Base-by-base conservation (phyloP, 1,140 invertebrate species). In the Bursaphelenchus mucronatus region DNA sequence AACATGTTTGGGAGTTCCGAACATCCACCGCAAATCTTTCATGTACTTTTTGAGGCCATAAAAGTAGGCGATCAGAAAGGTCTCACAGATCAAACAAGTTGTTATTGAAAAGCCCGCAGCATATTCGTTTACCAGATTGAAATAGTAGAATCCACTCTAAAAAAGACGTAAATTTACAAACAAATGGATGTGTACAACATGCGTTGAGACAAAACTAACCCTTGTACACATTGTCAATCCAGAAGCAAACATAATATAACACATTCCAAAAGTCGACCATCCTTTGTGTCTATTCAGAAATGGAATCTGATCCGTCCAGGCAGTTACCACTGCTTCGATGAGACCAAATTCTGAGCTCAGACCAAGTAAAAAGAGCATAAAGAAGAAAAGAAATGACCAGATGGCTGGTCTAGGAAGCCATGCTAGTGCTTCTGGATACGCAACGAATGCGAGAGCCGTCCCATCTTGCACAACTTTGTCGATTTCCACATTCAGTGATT, bases 311-410 rank as follows among this genome's bases (percentile, higher is more conserved):
- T 70, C 69, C 41, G 56, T 68, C 17, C 72, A 49, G 11, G 69
- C 70, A n/a, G 69, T 70, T 41, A 41, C 46, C 54, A 70, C 61
- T 15, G 54, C 57, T 59, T 70, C 69, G 21, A 55, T 63, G 30
- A 73, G 44, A 19, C 69, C 70, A 53, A 70, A 73, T 58, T 71
- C 64, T 78, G 87, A 90, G 82, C 93, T 91, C 68, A 96, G 87
- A 40, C 92, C 92, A 6, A 96, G 86, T 62, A 91, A 88, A 70
- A 94, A 90, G 17, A 95, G 83, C 92, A 94, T 95, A 11, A 90
- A 81, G 81, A 94, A 95, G 82, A 95, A 95, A 0, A 92, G 82
- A 0, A 92, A 81, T 0, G 91, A 87, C 92, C 92, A 96, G 30
- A 91, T 83, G 74, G 91, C 88, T 0, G 90, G 88, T 45, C 88